Evolutionary conservation across 2,113 vertebrate species (phyloP).

Genomic region (Glareola pratincola): DNA sequence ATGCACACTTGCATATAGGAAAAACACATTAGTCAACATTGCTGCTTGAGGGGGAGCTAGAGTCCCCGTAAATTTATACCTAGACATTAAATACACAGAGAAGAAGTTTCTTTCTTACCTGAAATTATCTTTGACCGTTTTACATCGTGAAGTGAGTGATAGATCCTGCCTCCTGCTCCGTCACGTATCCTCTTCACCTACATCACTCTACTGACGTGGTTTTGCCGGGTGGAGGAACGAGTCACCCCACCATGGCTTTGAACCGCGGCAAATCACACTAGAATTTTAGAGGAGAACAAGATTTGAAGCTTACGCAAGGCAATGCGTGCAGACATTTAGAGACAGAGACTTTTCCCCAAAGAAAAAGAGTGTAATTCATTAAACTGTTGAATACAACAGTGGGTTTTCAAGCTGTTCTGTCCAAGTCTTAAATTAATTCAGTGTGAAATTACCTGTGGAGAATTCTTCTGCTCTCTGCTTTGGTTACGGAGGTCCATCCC

Average conservation of each 20-base stretch:
- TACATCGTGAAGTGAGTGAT: neutral
- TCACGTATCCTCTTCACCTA: neutral
- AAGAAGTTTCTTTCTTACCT: slow-evolving; percentile 9
- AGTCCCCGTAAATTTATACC: neutral
- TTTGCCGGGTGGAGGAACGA: neutral
- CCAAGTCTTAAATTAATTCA: neutral
- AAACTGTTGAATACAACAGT: neutral
- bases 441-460: neutral
- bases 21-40: neutral
- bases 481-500: neutral
- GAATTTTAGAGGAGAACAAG: neutral
- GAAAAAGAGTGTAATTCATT: neutral
- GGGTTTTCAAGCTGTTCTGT: neutral
- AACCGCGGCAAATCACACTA: neutral
- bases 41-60: neutral
- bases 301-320: neutral
- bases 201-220: neutral
- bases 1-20: neutral
- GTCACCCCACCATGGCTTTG: neutral
- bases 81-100: neutral
- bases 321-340: neutral
- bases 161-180: neutral
- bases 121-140: neutral
- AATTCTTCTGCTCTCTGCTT: neutral
- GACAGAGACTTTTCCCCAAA: neutral